Base-by-base conservation (phyloP, 2,888 invertebrate species). In the Cremastinae sp. region DNA sequence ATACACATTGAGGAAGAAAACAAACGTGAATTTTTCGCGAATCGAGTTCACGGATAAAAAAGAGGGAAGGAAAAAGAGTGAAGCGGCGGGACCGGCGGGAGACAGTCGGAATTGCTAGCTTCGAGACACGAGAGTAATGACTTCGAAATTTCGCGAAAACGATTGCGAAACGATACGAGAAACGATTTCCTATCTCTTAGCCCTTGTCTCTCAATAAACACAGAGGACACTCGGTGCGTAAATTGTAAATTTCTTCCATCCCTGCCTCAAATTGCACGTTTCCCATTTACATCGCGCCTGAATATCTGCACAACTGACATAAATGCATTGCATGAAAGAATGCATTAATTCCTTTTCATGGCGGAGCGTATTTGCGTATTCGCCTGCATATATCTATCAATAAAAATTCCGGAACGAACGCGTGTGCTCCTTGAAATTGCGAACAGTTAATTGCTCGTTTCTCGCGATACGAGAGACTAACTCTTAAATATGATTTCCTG, bases 71-170 rank as follows among this genome's bases (percentile, higher is more conserved):
- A 28, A 28, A 5, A 28, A 28, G 5, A 28, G 28, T 28, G 28
- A 28, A 28, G 5, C 28, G 8, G 12, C 28, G n/a, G n/a, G 9
- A 37, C 10, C 22, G 7, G 18, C 22, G 7, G 18, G 22, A 20
- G 66, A 58, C 72, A 68, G 53, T 53, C 56, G 68, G 28, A 72
- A 76, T 76, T 76, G 68, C 56, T 64, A 28, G 62, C 43, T 76
- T 53, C 28, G 43, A 20, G 51, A 12, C 9, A 37, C 10, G 68
- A 58, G 72, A 72, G 16, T 68, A 47, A 75, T 58, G 68, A 16
- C 58, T 49, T 68, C 58, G 43, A 53, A 28, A 56, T 62, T 20
- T 56, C 35, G 20, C 35, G 2, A 28, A 8, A 43, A 8, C 45
- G 43, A 74, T 65, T 53, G 53, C 14, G 9, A 28, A 39, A 55